Evolutionary conservation across 2,797 vertebrate genomes (phyloP), one percentile per base, ranked within the genome.

Genomic region (Danio aesculapii): DNA sequence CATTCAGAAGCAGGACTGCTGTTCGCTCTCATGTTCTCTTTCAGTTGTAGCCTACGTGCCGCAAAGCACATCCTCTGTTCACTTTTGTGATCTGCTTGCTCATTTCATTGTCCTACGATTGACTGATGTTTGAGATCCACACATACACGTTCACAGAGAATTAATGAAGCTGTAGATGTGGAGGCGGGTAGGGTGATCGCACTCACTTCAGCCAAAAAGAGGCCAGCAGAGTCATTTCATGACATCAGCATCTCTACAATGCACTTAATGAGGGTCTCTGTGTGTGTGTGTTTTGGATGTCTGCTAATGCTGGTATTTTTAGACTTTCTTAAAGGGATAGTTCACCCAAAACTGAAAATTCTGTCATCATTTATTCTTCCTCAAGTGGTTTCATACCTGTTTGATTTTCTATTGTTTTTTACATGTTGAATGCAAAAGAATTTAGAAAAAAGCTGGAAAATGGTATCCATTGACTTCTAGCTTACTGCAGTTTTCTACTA

Each of bases 171-270:
- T 93, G 93, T 94, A 90, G 93, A 90, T 88, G 90, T 63, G 91
- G 91, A 91, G 93, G 92, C 81, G 91, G 92, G 89, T 43, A 67
- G 9, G 17, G 64, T 61, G 71, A 59, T 74, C 71, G 47, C 19
- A 74, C 57, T 90, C 86, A 92, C 92, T 88, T 91, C 46, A 92
- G 90, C 91, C 91, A 92, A 93, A 87, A 89, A 92, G 89, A 91
- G 93, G 92, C 91, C 92, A 92, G 92, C 89, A 93, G 93, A 94
- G 94, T 94, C 89, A 93, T 92, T 94, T 93, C 92, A 94, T 95
- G 93, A 94, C 93, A 94, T 94, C 93, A 94, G 94, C 92, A 92
- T 94, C 90, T 88, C 85, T 86, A 92, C 91, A 93, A 93, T 92
- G 90, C 90, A 86, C 88, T 90, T 92, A 94, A 94, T 94, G 92